Evolutionary conservation across 2,888 invertebrate genomes (phyloP), one percentile per base, ranked within the genome.

Genomic region (Diarsia dahlii): DNA sequence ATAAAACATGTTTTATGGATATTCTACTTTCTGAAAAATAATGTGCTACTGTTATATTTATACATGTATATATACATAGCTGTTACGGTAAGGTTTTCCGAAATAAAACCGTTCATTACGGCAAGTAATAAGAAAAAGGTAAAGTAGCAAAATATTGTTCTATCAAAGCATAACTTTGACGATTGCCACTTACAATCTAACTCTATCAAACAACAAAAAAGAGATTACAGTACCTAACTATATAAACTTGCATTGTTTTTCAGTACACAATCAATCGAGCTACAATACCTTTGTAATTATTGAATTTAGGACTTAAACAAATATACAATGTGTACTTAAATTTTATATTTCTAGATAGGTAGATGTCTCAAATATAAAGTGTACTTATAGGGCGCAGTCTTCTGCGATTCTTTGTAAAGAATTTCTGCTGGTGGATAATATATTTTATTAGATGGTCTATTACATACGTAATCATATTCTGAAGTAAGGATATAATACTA

Each of bases 381-480:
- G 8, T 39, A 6, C 3, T 10, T 4, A 77, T 28, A 62, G 3
- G 2, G 12, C 46, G 34, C 23, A 52, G 18, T 23, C 12, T 46
- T 54, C 20, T 15, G 23, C 13, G 28, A 56, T 48, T 39, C 3
- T 54, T 13, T 78, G 6, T n/a, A 23, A 34, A 52, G 23, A 18
- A 48, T 23, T 56, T 56, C 15, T 66, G 34, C 15, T 23, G n/a
- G 48, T 28, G 20, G n/a, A 60, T 45, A 13, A 20, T 56, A 48
- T 46, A 13, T 48, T 13, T 6, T 46, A 62, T 28, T 45, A 28
- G 12, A 13, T 48, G 3, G 10, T 74, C 39, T 74, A 10, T 39
- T 28, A 48, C 6, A 8, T 23, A 56, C 20, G 28, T 82, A 23
- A 50, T 64, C 28, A 34, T 65, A n/a, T 60, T 82, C 56, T 23